phyloP scores from a whole-genome alignment of 1,140 invertebrate species.

The Drosophila kohkoa region DNA sequence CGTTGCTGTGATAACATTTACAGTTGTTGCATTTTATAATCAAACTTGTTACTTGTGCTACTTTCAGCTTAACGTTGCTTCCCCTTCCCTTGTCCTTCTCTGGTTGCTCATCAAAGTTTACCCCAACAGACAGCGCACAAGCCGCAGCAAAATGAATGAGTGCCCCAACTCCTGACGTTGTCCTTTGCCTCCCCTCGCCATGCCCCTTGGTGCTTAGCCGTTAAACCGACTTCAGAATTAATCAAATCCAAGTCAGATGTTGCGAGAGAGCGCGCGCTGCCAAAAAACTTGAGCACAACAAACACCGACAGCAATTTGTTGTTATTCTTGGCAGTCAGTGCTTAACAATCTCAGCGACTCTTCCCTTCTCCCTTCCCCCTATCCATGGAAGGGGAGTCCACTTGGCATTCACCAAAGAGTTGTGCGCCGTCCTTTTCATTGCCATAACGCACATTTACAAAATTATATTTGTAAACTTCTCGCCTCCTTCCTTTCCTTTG shows the following conservation, averaged over 20 bases:
- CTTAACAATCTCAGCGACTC: slow-evolving; percentile 26
- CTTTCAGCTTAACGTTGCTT: slow-evolving; percentile 65
- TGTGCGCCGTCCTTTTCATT: slow-evolving; percentile 62
- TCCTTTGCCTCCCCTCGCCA: neutral
- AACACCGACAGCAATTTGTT: slow-evolving; percentile 47
- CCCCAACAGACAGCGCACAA: slow-evolving; percentile 67
- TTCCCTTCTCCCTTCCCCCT: neutral
- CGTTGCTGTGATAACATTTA: slow-evolving; percentile 75
- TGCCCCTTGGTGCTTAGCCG: slow-evolving; percentile 53
- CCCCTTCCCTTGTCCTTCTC: neutral
- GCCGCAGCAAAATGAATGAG: slow-evolving; percentile 78
- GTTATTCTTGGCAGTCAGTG: slow-evolving; percentile 67
- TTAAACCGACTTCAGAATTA: slow-evolving; percentile 82
- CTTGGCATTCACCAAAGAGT: slow-evolving; percentile 59
- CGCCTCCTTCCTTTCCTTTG: slow-evolving; percentile 11
- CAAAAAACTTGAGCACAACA: slow-evolving; percentile 79
- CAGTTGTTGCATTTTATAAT: slow-evolving; percentile 81
- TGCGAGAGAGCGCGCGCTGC: slow-evolving; percentile 63
- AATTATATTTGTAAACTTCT: slow-evolving; percentile 82
- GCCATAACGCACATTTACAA: slow-evolving; percentile 80
- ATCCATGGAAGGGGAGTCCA: slow-evolving; percentile 1
- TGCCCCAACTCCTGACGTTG: neutral
- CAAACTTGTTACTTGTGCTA: slow-evolving; percentile 76
- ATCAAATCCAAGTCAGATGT: slow-evolving; percentile 81
- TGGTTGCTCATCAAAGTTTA: slow-evolving; percentile 74